These are phyloP conservation scores for Elachura formosa DNA, from an alignment of 2,113 vertebrate genomes.

Conservation along the genomic window DNA sequence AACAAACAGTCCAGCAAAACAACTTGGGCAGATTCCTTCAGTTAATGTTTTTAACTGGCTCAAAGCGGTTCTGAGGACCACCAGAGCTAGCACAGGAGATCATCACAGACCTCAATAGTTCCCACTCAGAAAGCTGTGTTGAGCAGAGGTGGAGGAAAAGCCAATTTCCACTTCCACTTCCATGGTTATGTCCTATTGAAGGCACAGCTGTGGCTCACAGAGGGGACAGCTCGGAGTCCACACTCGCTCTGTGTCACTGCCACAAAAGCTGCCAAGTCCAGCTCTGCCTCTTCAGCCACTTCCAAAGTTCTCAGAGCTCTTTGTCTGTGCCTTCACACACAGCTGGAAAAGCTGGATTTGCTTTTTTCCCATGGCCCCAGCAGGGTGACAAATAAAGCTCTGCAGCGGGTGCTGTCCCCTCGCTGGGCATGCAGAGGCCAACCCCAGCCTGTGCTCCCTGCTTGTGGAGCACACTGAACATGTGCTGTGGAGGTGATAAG, in stretches of 20 bases:
- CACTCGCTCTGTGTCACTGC: neutral
- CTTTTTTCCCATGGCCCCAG: neutral
- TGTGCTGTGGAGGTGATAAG: neutral
- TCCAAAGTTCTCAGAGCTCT: neutral
- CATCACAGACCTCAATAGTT: neutral
- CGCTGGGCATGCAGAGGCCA: rapidly evolving
- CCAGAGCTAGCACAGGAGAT: neutral
- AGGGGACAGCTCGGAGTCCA: neutral
- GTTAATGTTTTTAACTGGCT: neutral
- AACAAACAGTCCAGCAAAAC: neutral
- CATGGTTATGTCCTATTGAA: neutral
- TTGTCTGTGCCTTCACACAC: neutral
- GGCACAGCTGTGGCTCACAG: neutral
- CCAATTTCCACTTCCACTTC: neutral
- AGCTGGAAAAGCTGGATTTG: neutral
- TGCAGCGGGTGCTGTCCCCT: neutral
- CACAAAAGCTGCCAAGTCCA: neutral
- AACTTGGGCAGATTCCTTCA: neutral
- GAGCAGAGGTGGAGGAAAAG: neutral
- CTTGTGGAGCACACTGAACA: neutral
- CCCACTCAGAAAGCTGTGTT: neutral
- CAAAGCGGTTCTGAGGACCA: neutral
- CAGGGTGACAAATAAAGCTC: neutral
- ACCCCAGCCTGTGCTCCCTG: neutral
- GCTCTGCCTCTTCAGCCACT: rapidly evolving